phyloP scores from a whole-genome alignment of 53 echinoderm and acorn worm genomes.

The Actinopyga echinites region DNA sequence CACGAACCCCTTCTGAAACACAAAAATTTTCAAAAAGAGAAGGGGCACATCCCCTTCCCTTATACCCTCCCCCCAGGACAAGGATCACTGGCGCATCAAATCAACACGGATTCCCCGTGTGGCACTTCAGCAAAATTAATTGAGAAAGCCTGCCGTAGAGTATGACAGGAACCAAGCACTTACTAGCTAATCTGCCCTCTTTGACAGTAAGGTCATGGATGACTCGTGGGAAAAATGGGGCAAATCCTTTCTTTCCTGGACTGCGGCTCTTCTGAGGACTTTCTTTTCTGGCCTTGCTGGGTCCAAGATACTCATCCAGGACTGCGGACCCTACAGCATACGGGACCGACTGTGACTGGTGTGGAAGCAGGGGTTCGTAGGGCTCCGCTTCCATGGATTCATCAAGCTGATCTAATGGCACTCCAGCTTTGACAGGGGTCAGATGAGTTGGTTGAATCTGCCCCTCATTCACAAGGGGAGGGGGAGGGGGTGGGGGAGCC shows the following conservation, averaged over 20 bases:
- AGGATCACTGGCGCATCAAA: too few species aligned
- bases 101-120: too few species aligned
- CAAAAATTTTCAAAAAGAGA: too few species aligned
- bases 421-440: slow-evolving; percentile 19
- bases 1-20: too few species aligned
- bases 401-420: slow-evolving; percentile 18
- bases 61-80: too few species aligned
- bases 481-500: neutral
- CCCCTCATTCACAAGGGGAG: neutral
- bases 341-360: slow-evolving; percentile 54
- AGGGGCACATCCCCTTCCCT: too few species aligned
- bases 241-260: slow-evolving; percentile 31
- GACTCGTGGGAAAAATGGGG: slow-evolving; percentile 86
- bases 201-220: slow-evolving; percentile 69
- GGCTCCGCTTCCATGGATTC: slow-evolving; percentile 32
- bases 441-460: slow-evolving; percentile 20
- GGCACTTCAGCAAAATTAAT: too few species aligned
- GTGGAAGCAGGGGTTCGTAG: slow-evolving; percentile 45
- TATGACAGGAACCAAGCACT: slow-evolving; percentile 26
- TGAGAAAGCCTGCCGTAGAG: too few species aligned
- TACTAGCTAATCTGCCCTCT: slow-evolving; percentile 83
- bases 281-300: neutral
- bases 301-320: slow-evolving; percentile 43
- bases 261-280: neutral
- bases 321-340: slow-evolving; percentile 43